Base-by-base conservation (phyloP, 35 echinoderm and acorn worm genomes). In the Ophioderma brevispina region DNA sequence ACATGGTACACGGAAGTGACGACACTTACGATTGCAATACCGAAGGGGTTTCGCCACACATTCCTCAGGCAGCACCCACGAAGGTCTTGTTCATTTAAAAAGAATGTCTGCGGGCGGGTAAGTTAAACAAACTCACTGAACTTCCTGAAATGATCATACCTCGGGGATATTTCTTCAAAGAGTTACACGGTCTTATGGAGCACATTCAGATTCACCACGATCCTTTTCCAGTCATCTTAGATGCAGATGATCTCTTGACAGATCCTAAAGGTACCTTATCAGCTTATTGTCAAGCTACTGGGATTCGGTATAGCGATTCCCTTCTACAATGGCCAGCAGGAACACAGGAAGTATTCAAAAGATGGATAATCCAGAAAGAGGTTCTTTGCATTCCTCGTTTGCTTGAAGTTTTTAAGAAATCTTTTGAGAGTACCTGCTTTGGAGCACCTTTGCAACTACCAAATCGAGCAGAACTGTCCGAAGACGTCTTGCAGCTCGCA, bases 171-270 rank as follows among this genome's bases (percentile, higher is more conserved):
- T 31, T 34, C 8, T 79, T 56, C 80, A 84, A 83, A 40, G 92
- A 94, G 39, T 39, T 78, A 1, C 85, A 79, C n/a, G 75, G 89
- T 19, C 41, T 94, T n/a, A 40, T 80, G 49, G 80, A 89, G 33
- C 82, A 94, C 36, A 79, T 94, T 8, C 23, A 49, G 33, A 30
- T 78, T 17, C n/a, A 86, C 35, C 33, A 84, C 1, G 86, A 89
- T 55, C 80, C 55, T n/a, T 31, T 84, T 32, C 92, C 92, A 32
- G 50, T 84, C 30, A 59, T 94, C 25, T 80, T 94, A 1, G 92
- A 94, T 80, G 75, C 79, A 0, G 92, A 94, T 89, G 92, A 94
- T 39, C 87, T 94, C 0, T 33, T 94, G 36, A 38, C n/a, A 38
- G 78, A 94, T 39, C 92, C 92, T 13, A 77, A 79, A 21, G 81